Percentiles rank a stretch among this genome's conserved stretches.
Conservation (phyloP, 1,140 invertebrate species). For the Pinna nobilis region DNA sequence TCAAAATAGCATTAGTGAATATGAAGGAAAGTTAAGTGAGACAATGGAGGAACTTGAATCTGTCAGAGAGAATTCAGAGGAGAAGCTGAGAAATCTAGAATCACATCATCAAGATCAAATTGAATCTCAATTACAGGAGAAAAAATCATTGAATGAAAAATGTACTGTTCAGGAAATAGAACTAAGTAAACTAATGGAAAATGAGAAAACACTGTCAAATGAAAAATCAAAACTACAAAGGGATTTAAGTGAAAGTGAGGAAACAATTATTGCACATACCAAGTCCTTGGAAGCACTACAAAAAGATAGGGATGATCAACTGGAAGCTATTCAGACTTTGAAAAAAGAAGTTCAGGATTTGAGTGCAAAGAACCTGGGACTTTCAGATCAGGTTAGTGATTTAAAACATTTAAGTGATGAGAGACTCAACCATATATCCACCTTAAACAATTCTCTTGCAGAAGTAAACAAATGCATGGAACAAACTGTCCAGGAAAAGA, state of each 20-base stretch:
- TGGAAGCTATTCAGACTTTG: not conserved
- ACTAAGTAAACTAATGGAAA: not conserved
- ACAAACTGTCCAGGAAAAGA: not conserved
- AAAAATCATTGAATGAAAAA: not conserved
- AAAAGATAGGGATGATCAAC: not conserved
- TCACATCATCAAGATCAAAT: not conserved
- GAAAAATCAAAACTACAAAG: slow-evolving; percentile 13
- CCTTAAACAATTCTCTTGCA: slow-evolving; percentile 24
- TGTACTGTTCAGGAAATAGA: slow-evolving; percentile 1
- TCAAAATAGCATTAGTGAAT: not conserved
- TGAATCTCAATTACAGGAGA: slow-evolving; percentile 2
- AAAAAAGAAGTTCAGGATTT: slow-evolving; percentile 1
- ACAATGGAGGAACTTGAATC: not conserved
- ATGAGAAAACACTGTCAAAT: not conserved
- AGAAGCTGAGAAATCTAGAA: slow-evolving; percentile 10
- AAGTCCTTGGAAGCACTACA: slow-evolving; percentile 3
- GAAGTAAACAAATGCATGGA: slow-evolving; percentile 18
- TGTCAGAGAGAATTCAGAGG: not conserved
- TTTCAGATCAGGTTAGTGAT: slow-evolving; percentile 41
- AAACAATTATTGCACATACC: not conserved
- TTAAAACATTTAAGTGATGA: slow-evolving; percentile 41
- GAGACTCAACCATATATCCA: slow-evolving; percentile 23
- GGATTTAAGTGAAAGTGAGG: not conserved
- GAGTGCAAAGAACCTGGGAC: not conserved
- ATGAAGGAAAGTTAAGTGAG: slow-evolving; percentile 9